Conservation (phyloP, 2,888 invertebrate genomes). For the Augochlorella aurata region DNA sequence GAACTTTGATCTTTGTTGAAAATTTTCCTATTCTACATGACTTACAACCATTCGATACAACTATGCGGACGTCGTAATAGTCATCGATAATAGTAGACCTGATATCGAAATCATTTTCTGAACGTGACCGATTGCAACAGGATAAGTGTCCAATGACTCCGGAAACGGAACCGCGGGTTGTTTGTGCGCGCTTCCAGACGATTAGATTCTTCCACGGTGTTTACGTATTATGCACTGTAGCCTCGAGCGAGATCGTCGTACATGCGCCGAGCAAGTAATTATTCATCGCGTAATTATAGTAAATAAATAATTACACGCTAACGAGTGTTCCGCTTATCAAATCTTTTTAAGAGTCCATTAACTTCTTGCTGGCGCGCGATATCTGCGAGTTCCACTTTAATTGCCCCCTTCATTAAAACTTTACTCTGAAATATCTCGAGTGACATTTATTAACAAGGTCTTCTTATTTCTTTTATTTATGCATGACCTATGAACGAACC, state of each 20-base stretch:
- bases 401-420: not conserved
- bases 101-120: not conserved
- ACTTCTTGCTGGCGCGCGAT: not conserved
- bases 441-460: not conserved
- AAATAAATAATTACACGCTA: not conserved
- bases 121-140: not conserved
- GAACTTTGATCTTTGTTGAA: too few species aligned
- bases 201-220: not conserved
- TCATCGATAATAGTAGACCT: not conserved
- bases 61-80: not conserved
- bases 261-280: not conserved
- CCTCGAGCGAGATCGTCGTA: not conserved
- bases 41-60: too few species aligned
- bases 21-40: too few species aligned
- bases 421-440: not conserved
- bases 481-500: not conserved
- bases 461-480: not conserved
- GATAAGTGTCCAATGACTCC: not conserved
- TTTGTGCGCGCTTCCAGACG: slow-evolving; percentile 16
- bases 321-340: not conserved
- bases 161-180: slow-evolving; percentile 25
- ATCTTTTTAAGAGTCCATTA: not conserved
- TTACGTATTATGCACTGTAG: not conserved
- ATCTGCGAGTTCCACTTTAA: not conserved
- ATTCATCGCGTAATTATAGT: not conserved